Conservation (phyloP, 2,797 vertebrate genomes). For the Malacoraja senta region DNA sequence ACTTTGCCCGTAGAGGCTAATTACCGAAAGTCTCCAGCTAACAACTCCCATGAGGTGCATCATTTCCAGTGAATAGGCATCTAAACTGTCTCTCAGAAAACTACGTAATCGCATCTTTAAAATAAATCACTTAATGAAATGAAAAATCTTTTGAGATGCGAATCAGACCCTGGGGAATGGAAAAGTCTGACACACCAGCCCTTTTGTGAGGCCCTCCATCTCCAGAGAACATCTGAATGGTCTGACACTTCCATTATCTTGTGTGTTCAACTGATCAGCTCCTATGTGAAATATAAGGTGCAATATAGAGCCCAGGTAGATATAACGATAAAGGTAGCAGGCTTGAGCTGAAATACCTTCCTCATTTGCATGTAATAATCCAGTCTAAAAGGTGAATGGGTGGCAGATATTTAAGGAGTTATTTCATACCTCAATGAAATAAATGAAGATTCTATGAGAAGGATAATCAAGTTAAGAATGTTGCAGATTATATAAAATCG, state of each 20-base stretch:
- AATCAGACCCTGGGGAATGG: neutral
- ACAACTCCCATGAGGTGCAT: neutral
- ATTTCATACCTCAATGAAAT: too few species aligned
- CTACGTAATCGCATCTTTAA: neutral
- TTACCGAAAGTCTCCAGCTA: constrained; percentile 9
- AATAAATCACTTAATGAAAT: constrained; percentile 9
- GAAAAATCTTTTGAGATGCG: constrained; percentile 25
- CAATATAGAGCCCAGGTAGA: neutral
- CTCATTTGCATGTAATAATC: too few species aligned
- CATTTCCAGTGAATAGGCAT: neutral
- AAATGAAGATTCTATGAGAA: too few species aligned
- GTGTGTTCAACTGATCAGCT: neutral
- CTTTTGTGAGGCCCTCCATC: neutral
- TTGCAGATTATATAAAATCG: too few species aligned
- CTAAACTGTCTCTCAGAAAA: neutral
- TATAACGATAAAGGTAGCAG: neutral
- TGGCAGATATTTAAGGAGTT: too few species aligned
- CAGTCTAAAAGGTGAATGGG: too few species aligned
- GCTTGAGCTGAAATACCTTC: neutral
- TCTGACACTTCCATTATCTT: neutral
- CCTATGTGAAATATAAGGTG: neutral
- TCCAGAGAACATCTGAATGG: neutral
- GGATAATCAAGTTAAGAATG: too few species aligned
- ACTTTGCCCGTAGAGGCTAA: neutral
- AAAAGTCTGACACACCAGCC: neutral